Evolutionary conservation across 2,113 vertebrate species (phyloP).

Genomic region (Lonchura striata): DNA sequence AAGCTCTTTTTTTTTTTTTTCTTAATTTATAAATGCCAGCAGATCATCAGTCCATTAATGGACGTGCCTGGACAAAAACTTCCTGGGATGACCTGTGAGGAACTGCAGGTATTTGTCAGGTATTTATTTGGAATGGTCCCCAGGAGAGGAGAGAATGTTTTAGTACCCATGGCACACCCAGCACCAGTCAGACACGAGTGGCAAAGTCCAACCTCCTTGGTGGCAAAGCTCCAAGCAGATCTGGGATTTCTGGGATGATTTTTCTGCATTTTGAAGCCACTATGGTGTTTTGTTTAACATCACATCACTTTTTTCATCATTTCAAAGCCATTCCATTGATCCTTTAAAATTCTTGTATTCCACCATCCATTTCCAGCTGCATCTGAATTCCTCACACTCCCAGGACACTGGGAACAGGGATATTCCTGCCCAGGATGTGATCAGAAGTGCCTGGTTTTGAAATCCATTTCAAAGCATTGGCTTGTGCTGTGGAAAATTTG

Average conservation of each 20-base stretch:
- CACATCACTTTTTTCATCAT: background rate
- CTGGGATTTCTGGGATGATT: background rate
- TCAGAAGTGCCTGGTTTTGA: background rate
- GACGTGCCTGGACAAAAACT: background rate
- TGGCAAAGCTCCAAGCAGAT: background rate
- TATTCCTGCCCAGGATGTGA: background rate
- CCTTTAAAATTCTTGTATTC: background rate
- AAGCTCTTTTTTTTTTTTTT: background rate
- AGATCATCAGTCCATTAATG: background rate
- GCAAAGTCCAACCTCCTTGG: background rate
- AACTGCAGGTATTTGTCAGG: slow-evolving; percentile 32
- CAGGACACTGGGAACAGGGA: background rate
- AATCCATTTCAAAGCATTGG: background rate
- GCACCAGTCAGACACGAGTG: background rate
- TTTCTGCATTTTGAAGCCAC: background rate
- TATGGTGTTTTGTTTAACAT: background rate
- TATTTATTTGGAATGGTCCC: background rate
- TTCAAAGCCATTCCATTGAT: background rate
- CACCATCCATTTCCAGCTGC: background rate
- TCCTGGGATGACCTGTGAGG: background rate
- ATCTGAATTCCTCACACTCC: background rate
- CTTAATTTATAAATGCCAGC: background rate
- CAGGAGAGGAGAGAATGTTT: background rate
- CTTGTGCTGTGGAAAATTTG: slow-evolving; percentile 4
- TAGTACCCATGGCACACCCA: background rate